Evolutionary conservation across 2,797 vertebrate genomes (phyloP).

Genomic region (Yasuhikotakia modesta): DNA sequence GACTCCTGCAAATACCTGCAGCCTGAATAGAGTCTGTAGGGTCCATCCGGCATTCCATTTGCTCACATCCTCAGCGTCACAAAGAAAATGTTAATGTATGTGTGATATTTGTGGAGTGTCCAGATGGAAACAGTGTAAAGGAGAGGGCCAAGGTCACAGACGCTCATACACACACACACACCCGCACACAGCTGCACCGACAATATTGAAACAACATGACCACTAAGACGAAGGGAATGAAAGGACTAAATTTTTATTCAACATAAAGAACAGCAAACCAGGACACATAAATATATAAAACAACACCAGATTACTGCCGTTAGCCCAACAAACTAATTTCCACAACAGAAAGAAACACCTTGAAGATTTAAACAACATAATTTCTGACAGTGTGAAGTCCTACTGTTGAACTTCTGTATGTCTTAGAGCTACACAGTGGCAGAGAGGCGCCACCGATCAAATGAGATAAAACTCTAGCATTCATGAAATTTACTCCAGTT

Average conservation of each 20-base stretch:
- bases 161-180: neutral
- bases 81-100: constrained; percentile 55
- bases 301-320: constrained; percentile 61
- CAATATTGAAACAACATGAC: constrained; percentile 3
- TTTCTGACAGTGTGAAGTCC: constrained; percentile 56
- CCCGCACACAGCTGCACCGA: constrained; percentile 3
- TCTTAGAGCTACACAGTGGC: constrained; percentile 51
- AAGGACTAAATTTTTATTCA: constrained; percentile 70
- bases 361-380: constrained; percentile 52
- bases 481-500: constrained; percentile 33
- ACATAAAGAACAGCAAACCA: constrained; percentile 66
- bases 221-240: constrained; percentile 36
- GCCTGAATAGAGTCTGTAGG: constrained; percentile 19
- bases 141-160: constrained; percentile 37
- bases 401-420: constrained; percentile 36
- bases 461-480: constrained; percentile 34
- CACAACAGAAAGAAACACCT: constrained; percentile 60
- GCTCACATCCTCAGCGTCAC: constrained; percentile 32
- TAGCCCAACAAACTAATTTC: constrained; percentile 62
- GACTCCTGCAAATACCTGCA: neutral
- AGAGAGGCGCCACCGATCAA: constrained; percentile 43
- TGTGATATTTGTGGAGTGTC: constrained; percentile 51
- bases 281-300: constrained; percentile 59
- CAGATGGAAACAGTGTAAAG: constrained; percentile 33
- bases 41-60: constrained; percentile 39